phyloP scores from a whole-genome alignment of 35 echinoderm and acorn worm species.

The Anneissia japonica region DNA sequence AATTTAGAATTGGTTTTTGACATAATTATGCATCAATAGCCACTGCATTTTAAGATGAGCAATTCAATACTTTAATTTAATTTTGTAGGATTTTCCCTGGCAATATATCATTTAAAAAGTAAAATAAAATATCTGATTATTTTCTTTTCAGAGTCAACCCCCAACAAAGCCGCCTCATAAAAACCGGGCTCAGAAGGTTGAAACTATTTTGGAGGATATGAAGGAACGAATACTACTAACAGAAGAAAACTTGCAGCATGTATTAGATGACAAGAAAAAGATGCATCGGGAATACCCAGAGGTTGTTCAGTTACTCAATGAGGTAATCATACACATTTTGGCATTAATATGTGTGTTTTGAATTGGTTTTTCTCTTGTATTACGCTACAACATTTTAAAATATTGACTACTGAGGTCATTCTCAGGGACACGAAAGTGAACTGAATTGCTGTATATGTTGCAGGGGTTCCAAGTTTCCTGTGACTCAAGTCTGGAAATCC shows the following conservation, averaged over 20 bases:
- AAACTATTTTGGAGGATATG: slow-evolving; percentile 63
- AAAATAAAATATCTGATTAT: background rate
- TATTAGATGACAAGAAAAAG: slow-evolving; percentile 66
- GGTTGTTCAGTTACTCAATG: slow-evolving; percentile 55
- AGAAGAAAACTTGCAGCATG: slow-evolving; percentile 59
- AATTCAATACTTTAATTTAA: no score
- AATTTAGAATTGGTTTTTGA: no score
- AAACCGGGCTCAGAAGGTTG: slow-evolving; percentile 67
- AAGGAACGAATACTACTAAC: slow-evolving; percentile 58
- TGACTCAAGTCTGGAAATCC: no score
- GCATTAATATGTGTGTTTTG: no score
- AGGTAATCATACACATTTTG: slow-evolving; percentile 66
- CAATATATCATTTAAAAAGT: background rate
- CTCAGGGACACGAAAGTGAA: no score
- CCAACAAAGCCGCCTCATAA: slow-evolving; percentile 50
- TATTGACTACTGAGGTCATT: no score
- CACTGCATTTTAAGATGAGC: no score
- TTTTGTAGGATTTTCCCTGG: background rate
- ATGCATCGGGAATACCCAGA: slow-evolving; percentile 77
- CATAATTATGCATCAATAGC: no score
- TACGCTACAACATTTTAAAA: no score
- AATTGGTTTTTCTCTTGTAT: no score
- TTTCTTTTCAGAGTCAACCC: slow-evolving; percentile 26
- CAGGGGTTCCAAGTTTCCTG: no score
- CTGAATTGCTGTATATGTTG: no score